Conservation (phyloP, 2,797 vertebrate genomes). For the Carcharodon carcharias region DNA sequence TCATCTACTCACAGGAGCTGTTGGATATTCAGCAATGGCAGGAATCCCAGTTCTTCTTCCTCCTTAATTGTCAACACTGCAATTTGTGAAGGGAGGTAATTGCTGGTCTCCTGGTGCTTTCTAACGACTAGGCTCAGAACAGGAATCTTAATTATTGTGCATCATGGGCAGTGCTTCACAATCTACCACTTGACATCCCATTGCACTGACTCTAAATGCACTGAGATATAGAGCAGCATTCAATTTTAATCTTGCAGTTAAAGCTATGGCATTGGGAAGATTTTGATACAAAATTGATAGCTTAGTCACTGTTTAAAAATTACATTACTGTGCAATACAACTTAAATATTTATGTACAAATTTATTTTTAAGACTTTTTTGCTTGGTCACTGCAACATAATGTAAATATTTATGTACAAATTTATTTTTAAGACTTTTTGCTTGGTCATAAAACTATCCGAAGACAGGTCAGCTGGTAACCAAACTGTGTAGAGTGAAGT, state of each 20-base stretch:
- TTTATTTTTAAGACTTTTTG: background rate
- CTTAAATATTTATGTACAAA: too few species aligned
- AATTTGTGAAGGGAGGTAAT: background rate
- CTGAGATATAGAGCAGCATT: background rate
- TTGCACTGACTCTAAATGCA: background rate
- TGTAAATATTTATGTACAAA: too few species aligned
- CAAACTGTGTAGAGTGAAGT: too few species aligned
- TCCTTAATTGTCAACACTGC: too few species aligned
- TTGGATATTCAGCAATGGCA: background rate
- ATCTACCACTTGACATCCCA: background rate
- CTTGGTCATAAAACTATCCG: background rate
- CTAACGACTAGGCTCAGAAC: background rate
- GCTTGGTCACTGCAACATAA: too few species aligned
- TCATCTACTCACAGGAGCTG: background rate
- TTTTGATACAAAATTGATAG: background rate
- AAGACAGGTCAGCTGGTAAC: background rate
- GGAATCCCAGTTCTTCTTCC: background rate
- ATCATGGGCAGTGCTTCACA: background rate
- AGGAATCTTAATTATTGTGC: background rate
- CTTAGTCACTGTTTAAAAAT: too few species aligned
- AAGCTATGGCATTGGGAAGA: background rate
- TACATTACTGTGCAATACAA: too few species aligned
- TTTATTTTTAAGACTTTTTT: background rate
- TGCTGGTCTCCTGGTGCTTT: background rate
- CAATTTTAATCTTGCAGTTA: background rate